Evolutionary conservation across 1,140 invertebrate species (phyloP), one percentile per base, ranked within the genome.

Genomic region (Homarus americanus): DNA sequence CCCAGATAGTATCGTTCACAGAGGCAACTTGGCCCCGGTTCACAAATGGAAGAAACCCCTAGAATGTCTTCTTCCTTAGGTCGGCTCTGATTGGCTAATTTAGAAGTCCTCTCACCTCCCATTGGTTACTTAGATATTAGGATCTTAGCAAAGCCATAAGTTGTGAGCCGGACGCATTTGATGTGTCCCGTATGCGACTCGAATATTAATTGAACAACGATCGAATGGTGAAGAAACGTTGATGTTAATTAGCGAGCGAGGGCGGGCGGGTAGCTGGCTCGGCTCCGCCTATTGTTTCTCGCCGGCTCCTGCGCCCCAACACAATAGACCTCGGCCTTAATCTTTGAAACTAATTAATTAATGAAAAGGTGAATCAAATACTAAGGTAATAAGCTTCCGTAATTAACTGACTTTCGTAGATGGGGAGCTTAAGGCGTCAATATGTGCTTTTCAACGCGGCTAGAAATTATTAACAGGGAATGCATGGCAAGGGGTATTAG

Each of bases 341-440:
- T 89, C 87, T 89, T 89, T 89, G 87, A 89, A 89, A 89, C 87
- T 89, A 89, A 89, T 89, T 89, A 89, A 89, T 89, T 89, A 89
- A 89, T 89, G 87, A 89, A 89, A 89, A 89, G 87, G 80, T 89
- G 87, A 89, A 89, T 89, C 87, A 89, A 89, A 89, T 89, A 89
- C 87, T 89, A 89, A 89, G 87, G 87, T 89, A 89, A 89, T 89
- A 89, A 89, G 87, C 87, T 82, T 82, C 87, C 69, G 79, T 89
- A 89, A 89, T 89, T 89, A 89, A 89, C 87, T 89, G 87, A 89
- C 78, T 89, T 89, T 89, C 87, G 78, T 89, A 82, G 87, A 89
- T 82, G 87, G 79, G 85, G 87, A 82, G 87, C 78, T 89, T 89
- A 82, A 87, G 86, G 86, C 86, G 86, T 80, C 86, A 87, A 87